Base-by-base conservation (phyloP, 2,888 invertebrate genomes). In the Euphydryas editha region DNA sequence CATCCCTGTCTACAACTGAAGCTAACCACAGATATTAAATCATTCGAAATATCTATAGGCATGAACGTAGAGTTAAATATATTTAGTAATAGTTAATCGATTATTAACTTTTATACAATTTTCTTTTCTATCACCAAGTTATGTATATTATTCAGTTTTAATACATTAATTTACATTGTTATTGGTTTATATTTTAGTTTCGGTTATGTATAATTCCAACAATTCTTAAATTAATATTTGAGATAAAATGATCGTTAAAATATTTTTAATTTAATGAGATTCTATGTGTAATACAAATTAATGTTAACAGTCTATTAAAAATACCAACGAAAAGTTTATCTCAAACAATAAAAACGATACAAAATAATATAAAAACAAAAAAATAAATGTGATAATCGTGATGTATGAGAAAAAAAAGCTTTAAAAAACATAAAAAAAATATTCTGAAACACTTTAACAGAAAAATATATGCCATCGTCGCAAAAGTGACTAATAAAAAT, bases 161-260 rank as follows among this genome's bases (percentile, higher is more conserved):
- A 20, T 47, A 47, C n/a, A n/a, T 51, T 51, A 20, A 20, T 15
- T 24, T 21, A 49, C 49, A 51, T 15, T 51, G 24, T 51, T 51
- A 24, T 20, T 21, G 20, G 4, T 24, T 24, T 24, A 24, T 15
- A 15, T 51, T n/a, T 47, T 39, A 39, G 47, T 62, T 37, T 24
- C 62, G 24, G 39, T n/a, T 39, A 37, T 30, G 55, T 56, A 36
- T 56, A 17, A 24, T 55, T 30, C 36, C 24, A 51, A 51, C n/a
- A 21, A n/a, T 21, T 5, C 10, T 15, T 11, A 36, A 24, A 55
- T 39, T 13, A 30, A 21, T n/a, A 46, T 21, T 21, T 17, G 37
- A 24, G n/a, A 47, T 13, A 37, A 15, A 18, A 4, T 10, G 13
- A 20, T 21, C 21, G 5, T 49, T 21, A 1, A 21, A 51, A 24